phyloP scores from a whole-genome alignment of 2,797 vertebrate genomes.

The Poecilia gillii region DNA sequence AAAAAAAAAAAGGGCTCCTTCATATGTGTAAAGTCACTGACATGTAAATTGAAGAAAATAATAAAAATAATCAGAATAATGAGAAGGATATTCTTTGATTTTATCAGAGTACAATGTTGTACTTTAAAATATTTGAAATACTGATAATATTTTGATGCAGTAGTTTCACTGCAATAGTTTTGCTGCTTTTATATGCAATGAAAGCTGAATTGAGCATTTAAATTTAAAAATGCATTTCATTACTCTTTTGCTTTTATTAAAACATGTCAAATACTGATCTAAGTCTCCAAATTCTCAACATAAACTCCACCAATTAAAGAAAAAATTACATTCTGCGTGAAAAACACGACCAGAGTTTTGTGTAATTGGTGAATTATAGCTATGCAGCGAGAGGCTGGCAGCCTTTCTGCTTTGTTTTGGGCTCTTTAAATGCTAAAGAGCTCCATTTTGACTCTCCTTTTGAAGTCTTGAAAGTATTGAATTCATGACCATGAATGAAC shows the following conservation, averaged over 20 bases:
- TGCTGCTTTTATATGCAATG: no score
- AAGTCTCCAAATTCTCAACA: neutral
- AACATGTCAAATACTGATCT: neutral
- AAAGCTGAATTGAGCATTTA: neutral
- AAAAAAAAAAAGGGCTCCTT: neutral
- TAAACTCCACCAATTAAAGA: neutral
- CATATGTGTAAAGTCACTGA: neutral
- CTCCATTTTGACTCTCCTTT: neutral
- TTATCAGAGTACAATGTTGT: neutral
- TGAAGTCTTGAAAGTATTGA: neutral
- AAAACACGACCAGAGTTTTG: neutral
- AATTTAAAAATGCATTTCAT: neutral
- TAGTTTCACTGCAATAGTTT: neutral
- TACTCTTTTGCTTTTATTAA: neutral
- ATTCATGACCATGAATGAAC: constrained; percentile 14
- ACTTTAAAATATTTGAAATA: neutral
- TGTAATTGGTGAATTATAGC: neutral
- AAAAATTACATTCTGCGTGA: neutral
- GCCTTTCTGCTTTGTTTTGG: neutral
- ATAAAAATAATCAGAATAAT: neutral
- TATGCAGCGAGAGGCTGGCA: neutral
- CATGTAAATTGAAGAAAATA: neutral
- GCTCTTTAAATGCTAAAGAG: neutral
- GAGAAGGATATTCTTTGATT: neutral
- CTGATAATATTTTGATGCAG: neutral